Evolutionary conservation across 2,888 invertebrate genomes (phyloP).

Genomic region (Sicus ferrugineus): DNA sequence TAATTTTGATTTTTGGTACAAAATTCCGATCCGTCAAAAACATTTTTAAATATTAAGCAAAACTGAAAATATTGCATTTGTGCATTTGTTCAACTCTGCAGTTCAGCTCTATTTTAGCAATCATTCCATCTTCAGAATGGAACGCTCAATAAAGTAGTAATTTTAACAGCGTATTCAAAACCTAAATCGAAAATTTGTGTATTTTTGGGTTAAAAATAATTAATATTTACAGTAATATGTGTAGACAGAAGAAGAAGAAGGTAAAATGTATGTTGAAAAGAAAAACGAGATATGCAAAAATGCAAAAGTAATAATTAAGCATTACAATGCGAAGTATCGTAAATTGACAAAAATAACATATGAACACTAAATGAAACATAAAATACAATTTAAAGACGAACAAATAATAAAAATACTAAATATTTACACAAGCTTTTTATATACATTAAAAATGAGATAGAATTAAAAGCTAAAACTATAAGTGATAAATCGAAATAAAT

Average conservation of each 20-base stretch:
- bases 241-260: background rate
- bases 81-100: background rate
- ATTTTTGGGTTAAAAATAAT: slow-evolving; percentile 9
- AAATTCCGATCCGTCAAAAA: slow-evolving; percentile 25
- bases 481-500: slow-evolving; percentile 21
- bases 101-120: background rate
- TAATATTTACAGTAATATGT: background rate
- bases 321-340: background rate
- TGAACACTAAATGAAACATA: background rate
- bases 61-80: background rate
- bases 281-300: slow-evolving; percentile 19
- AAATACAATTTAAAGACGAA: slow-evolving; percentile 14
- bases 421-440: slow-evolving; percentile 52
- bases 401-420: slow-evolving; percentile 19
- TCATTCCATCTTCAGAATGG: background rate
- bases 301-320: slow-evolving; percentile 6
- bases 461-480: slow-evolving; percentile 44
- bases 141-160: background rate
- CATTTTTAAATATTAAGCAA: background rate
- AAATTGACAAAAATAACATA: background rate
- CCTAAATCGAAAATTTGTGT: slow-evolving; percentile 14
- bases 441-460: slow-evolving; percentile 35
- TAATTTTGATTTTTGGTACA: slow-evolving; percentile 22
- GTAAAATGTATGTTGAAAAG: background rate
- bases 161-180: slow-evolving; percentile 1